These are phyloP conservation scores for Bambusicola thoracicus DNA, from an alignment of 2,113 vertebrate genomes.

Conservation along the genomic window DNA sequence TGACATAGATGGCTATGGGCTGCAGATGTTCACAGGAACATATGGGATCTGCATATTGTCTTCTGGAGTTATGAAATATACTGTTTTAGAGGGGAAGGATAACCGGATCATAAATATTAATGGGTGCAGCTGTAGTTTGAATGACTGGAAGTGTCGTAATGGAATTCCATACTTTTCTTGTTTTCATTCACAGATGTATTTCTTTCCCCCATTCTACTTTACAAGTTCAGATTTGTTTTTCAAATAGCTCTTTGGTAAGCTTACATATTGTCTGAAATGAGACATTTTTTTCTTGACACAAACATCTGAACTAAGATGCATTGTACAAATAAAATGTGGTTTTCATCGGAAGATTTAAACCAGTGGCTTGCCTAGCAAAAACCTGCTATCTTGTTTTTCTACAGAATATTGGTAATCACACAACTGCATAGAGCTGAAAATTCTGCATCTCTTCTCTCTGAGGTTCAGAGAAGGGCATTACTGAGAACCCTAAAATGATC, in stretches of 20 bases:
- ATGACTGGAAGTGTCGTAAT: background rate
- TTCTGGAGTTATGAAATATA: background rate
- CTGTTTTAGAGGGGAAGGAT: conserved; percentile 12
- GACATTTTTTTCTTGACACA: background rate
- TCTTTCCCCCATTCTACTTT: background rate
- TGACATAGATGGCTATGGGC: conserved; percentile 32
- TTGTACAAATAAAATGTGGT: background rate
- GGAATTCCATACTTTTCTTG: conserved; percentile 26
- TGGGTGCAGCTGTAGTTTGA: conserved; percentile 6
- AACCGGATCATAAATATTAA: conserved; percentile 38
- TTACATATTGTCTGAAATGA: background rate
- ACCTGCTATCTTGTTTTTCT: background rate
- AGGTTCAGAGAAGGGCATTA: background rate
- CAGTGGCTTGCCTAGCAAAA: background rate
- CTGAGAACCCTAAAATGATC: background rate
- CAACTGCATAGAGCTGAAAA: background rate
- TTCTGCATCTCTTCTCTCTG: background rate
- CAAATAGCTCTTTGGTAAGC: background rate
- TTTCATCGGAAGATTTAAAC: background rate
- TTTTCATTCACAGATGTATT: background rate
- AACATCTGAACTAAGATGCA: background rate
- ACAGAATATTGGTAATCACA: background rate
- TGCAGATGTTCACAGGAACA: conserved; percentile 52
- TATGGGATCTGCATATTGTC: conserved; percentile 54
- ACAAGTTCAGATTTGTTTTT: background rate